phyloP scores from a whole-genome alignment of 2,797 vertebrate species.

The Manis crassicaudata region DNA sequence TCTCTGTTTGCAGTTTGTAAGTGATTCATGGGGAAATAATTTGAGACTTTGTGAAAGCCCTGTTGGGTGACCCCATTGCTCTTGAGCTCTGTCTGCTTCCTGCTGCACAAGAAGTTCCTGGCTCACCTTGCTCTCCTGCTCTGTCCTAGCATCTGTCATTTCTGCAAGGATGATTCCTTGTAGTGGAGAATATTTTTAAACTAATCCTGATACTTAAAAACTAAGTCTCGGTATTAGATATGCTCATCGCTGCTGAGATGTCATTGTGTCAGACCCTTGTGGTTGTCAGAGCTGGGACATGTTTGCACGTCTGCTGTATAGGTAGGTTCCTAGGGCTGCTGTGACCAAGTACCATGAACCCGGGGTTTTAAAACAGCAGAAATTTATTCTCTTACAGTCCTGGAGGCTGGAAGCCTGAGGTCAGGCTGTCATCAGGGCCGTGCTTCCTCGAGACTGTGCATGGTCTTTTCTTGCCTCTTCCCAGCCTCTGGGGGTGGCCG shows the following conservation, averaged over 20 bases:
- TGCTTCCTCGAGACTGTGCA: neutral
- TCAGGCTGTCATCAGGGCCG: neutral
- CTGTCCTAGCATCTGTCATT: neutral
- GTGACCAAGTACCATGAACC: neutral
- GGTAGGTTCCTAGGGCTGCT: neutral
- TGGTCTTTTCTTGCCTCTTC: neutral
- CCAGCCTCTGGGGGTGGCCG: neutral
- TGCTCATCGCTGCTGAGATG: neutral
- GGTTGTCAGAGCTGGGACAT: neutral
- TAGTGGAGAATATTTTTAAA: neutral
- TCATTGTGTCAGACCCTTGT: neutral
- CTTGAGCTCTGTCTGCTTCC: neutral
- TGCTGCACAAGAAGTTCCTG: neutral
- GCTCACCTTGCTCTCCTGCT: neutral
- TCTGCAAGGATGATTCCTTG: neutral
- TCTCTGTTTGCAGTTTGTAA: neutral
- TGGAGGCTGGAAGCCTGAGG: neutral
- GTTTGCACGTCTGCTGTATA: no score
- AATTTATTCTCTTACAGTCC: neutral
- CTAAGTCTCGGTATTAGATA: neutral
- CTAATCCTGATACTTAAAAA: neutral
- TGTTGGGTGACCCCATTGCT: fast-evolving
- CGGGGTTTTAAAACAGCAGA: neutral
- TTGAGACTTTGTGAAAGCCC: neutral
- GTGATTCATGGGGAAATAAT: neutral